Conservation (phyloP, 2,797 vertebrate species). For the Buceros bicornis region DNA sequence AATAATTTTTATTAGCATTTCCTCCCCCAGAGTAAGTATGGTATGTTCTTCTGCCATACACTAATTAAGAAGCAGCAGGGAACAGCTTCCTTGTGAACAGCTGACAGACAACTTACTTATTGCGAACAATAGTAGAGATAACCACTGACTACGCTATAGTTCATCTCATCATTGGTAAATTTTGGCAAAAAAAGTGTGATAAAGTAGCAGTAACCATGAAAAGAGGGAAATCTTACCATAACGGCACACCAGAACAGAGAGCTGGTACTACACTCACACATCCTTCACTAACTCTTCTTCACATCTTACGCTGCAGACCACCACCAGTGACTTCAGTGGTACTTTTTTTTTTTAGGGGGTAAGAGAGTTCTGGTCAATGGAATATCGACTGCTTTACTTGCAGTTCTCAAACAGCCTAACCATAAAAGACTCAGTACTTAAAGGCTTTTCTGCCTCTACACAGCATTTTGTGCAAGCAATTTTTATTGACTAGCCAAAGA, state of each 20-base stretch:
- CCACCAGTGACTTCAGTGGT: neutral
- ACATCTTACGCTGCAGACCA: accelerated
- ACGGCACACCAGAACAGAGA: neutral
- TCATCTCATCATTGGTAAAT: neutral
- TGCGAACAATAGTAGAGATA: neutral
- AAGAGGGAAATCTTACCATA: neutral
- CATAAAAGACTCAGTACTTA: neutral
- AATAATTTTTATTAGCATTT: conserved; percentile 8
- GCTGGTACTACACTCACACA: neutral
- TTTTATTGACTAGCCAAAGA: neutral
- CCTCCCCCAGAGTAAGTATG: neutral
- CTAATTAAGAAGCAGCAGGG: conserved; percentile 50
- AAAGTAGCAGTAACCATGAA: neutral
- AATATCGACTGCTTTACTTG: neutral
- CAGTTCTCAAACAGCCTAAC: neutral
- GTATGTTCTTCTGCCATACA: neutral
- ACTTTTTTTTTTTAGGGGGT: neutral
- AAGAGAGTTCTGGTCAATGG: neutral
- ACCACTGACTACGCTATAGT: neutral
- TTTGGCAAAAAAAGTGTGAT: neutral
- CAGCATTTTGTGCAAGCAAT: neutral
- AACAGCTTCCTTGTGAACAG: neutral
- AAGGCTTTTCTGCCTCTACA: neutral
- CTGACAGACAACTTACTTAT: conserved; percentile 40
- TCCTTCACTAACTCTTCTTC: neutral